A percentile compares a stretch with the other conserved stretches of the same genome.
These are phyloP conservation scores for Lumbricus terrestris DNA, from an alignment of 2,888 invertebrate species.

Conservation along the genomic window DNA sequence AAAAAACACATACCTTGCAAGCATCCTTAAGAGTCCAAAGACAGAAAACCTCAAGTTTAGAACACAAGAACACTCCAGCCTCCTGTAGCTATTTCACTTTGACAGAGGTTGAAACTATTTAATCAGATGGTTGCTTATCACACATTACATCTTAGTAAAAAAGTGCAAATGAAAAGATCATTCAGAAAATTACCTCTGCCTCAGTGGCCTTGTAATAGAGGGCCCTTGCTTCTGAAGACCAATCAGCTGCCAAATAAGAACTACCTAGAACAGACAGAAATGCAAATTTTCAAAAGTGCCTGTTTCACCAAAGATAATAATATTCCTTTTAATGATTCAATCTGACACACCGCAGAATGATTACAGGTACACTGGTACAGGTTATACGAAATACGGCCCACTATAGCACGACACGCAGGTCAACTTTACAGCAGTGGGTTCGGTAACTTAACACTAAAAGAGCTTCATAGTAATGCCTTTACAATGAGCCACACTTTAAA, in stretches of 20 bases:
- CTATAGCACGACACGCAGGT: too few relatives aligned
- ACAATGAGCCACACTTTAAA: neutral
- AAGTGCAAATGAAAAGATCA: neutral
- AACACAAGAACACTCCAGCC: neutral
- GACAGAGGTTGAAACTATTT: neutral
- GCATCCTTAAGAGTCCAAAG: too few relatives aligned
- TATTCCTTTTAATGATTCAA: too few relatives aligned
- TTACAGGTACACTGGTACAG: too few relatives aligned
- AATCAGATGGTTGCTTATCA: too few relatives aligned
- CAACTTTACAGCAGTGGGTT: too few relatives aligned
- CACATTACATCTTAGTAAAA: neutral
- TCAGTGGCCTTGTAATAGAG: constrained; percentile 58
- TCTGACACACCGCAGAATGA: too few relatives aligned
- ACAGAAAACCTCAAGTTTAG: too few relatives aligned
- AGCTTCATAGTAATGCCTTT: neutral
- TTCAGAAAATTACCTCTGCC: constrained; percentile 50
- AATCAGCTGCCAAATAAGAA: constrained; percentile 59
- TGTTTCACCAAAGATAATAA: too few relatives aligned
- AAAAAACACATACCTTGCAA: too few relatives aligned
- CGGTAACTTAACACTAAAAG: too few relatives aligned
- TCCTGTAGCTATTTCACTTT: neutral
- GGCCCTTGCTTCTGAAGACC: constrained; percentile 56
- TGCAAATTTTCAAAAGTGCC: neutral
- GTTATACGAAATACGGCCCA: too few relatives aligned
- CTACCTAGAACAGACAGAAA: constrained; percentile 36